These are phyloP conservation scores for Phylloscopus collybita DNA, from an alignment of 2,797 vertebrate species.

Conservation along the genomic window DNA sequence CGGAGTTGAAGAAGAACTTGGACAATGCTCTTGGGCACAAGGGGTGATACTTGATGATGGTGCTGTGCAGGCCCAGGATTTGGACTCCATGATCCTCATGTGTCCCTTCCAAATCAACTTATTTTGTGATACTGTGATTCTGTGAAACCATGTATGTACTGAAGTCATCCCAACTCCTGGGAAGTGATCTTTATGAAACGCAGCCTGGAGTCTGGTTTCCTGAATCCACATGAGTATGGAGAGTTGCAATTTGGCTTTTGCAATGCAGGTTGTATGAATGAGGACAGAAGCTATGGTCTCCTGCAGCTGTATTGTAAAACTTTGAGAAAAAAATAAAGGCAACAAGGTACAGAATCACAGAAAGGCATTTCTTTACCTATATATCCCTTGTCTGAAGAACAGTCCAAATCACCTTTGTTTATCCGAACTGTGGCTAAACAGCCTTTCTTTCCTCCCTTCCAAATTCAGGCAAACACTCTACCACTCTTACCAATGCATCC, in stretches of 20 bases:
- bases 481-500: not conserved
- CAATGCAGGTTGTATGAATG: not conserved
- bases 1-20: not conserved
- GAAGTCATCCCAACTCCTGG: not conserved
- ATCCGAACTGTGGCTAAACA: not conserved
- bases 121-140: not conserved
- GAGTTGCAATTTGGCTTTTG: not conserved
- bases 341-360: not conserved
- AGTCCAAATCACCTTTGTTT: not conserved
- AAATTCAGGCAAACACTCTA: not conserved
- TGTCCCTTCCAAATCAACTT: not conserved
- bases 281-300: not conserved
- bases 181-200: not conserved
- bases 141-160: fast-evolving
- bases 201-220: not conserved
- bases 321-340: not conserved
- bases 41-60: fast-evolving
- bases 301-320: not conserved
- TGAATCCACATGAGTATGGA: not conserved
- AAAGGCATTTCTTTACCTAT: not conserved
- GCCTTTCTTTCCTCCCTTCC: not conserved
- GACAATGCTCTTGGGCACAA: not conserved
- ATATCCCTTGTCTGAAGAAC: not conserved
- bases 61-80: not conserved
- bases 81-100: not conserved